Evolutionary conservation across 2,113 vertebrate genomes (phyloP).

Genomic region (Macquaria ambigua): DNA sequence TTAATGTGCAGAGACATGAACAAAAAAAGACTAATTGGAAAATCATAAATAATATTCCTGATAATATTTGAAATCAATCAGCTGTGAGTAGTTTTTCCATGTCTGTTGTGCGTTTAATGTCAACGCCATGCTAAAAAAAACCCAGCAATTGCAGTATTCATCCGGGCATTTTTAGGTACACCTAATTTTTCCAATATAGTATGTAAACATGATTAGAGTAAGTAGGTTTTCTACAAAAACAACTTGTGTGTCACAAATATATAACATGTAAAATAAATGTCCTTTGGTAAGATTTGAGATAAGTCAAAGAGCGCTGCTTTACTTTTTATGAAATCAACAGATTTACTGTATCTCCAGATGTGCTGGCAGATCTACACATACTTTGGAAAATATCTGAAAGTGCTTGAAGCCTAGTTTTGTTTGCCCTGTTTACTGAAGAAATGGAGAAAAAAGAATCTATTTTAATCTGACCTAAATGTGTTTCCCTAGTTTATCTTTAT

Average conservation of each 20-base stretch:
- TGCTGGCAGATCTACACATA: neutral
- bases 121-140: no score
- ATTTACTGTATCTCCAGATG: slow-evolving; percentile 3
- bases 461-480: slow-evolving; percentile 24
- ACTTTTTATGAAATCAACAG: neutral
- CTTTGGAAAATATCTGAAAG: neutral
- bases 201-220: neutral
- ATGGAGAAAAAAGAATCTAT: slow-evolving; percentile 1
- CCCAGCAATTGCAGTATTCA: no score
- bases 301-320: neutral
- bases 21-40: neutral
- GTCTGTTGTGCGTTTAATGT: no score
- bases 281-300: neutral
- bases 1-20: neutral
- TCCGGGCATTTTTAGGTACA: neutral
- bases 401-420: slow-evolving; percentile 9
- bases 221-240: neutral
- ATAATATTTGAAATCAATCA: neutral
- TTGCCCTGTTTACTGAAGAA: neutral
- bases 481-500: slow-evolving; percentile 7
- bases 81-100: neutral
- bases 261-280: neutral
- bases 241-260: neutral
- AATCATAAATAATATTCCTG: neutral
- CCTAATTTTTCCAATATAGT: neutral